Base-by-base conservation (phyloP, 2,888 invertebrate genomes). In the Sussaba pulchella region DNA sequence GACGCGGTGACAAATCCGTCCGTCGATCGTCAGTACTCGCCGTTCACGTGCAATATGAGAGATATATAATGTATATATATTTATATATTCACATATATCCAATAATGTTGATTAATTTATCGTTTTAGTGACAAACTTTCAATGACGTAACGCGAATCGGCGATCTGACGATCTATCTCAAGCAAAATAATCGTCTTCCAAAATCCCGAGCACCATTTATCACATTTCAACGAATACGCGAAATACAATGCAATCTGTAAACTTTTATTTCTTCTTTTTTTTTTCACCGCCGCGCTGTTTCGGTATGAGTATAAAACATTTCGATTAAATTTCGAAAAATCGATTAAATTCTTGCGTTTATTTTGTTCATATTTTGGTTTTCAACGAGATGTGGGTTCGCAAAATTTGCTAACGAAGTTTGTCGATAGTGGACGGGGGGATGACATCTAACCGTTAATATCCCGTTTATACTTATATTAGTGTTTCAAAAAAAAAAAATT, bases 401-500 rank as follows among this genome's bases (percentile, higher is more conserved):
- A 57, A 63, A 78, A 63, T 64, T 59, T 63, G 66, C 72, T 54
- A 81, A 67, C 76, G 81, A 82, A 72, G 72, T 83, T 82, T 78
- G 81, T 85, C 74, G 83, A 85, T 70, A 85, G 81, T 85, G 84
- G 86, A 87, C 84, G 85, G 85, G 88, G 84, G 57, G 83, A 88
- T 86, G 89, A 88, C 89, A 89, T 88, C 89, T 91, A 89, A 87
- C 85, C 85, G 80, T 85, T 88, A n/a, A 89, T 87, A 88, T 89
- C 86, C 84, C 88, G 82, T 83, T 87, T 90, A 91, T 91, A 89
- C 89, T 88, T 88, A 89, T 87, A 88, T n/a, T n/a, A n/a, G n/a
- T n/a, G n/a, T n/a, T n/a, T n/a, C n/a, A n/a, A n/a, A n/a, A n/a
- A n/a, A n/a, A n/a, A n/a, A n/a, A n/a, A n/a, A n/a, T n/a, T n/a